Evolutionary conservation across 2,888 invertebrate species (phyloP), one percentile per base, ranked within the genome.

Genomic region (Sarcophaga caerulescens): DNA sequence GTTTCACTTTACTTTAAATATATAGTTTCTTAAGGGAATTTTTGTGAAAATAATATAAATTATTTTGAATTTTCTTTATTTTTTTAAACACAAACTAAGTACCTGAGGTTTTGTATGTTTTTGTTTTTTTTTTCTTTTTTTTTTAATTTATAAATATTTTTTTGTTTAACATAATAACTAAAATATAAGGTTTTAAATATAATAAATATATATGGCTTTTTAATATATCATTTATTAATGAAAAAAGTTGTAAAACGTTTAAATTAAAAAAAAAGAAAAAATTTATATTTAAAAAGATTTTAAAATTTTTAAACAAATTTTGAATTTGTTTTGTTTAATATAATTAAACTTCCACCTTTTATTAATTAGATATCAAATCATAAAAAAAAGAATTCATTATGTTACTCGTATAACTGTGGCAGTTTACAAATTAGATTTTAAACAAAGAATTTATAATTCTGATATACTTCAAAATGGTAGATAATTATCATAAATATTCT

Each of bases 71-170:
- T 85, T 86, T 76, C 60, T 85, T 83, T 77, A 73, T 14, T 85
- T 87, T 76, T 59, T 85, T 84, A 75, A 85, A 88, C 91, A 91
- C 91, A 90, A 90, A 92, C 92, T 93, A 92, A 92, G 93, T 92
- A 92, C 92, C 93, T 93, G 92, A 92, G 92, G 91, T 92, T 83
- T 89, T 85, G 84, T 87, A 81, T 85, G 86, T 84, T 87, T 73
- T 57, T 87, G 68, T 25, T 79, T n/a, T n/a, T n/a, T n/a, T n/a
- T n/a, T n/a, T n/a, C n/a, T n/a, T 74, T 21, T 21, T 81, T 66
- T 81, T 68, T n/a, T 65, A 73, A 62, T 77, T 80, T 85, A 70
- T 69, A 59, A 66, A 52, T 80, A 80, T 23, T 35, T 74, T 74
- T 75, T 81, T 23, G 45, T 75, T 71, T 47, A 59, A 60, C 75